Base-by-base conservation (phyloP, 2,113 vertebrate species). In the Martes martes region DNA sequence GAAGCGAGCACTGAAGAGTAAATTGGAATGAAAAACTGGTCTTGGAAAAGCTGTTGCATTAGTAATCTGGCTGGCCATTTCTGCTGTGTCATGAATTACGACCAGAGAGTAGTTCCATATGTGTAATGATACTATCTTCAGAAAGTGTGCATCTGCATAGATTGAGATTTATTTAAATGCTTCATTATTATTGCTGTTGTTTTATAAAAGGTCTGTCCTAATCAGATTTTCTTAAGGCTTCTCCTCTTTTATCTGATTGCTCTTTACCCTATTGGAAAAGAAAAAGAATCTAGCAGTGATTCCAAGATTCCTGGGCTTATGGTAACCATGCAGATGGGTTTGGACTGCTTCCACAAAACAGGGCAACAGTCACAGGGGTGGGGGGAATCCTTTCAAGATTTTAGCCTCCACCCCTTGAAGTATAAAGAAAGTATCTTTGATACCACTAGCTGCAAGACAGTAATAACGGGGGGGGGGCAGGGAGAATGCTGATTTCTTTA, bases 401-500 rank as follows among this genome's bases (percentile, higher is more conserved):
- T 87, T 83, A 76, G 10, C 74, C n/a, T 86, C 31, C 4, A 28
- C 10, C n/a, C 28, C 45, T 26, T 61, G 61, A 92, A 42, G 39
- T 52, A 13, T 26, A 21, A 83, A 74, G 67, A 19, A 79, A 55
- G 15, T 59, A 10, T 50, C 31, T 55, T 84, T 50, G 55, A 9
- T 83, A 61, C 6, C 21, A 19, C 18, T 19, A 52, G 79, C 57
- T 86, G 3, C 69, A 80, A 50, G 65, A 71, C 14, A 39, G 21
- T 28, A 28, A 69, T 50, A 55, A 78, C 50, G 86, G 31, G 16
- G 31, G 21, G 14, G 50, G 14, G 14, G 50, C 57, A 91, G 74
- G 71, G 52, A 87, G 11, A 96, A 81, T 87, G n/a, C 36, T 95
- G 47, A 63, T 84, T 93, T 91, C 39, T 84, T 80, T 92, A 79